These are phyloP conservation scores for Vulpes vulpes DNA, from an alignment of 2,113 vertebrate species.

Conservation along the genomic window DNA sequence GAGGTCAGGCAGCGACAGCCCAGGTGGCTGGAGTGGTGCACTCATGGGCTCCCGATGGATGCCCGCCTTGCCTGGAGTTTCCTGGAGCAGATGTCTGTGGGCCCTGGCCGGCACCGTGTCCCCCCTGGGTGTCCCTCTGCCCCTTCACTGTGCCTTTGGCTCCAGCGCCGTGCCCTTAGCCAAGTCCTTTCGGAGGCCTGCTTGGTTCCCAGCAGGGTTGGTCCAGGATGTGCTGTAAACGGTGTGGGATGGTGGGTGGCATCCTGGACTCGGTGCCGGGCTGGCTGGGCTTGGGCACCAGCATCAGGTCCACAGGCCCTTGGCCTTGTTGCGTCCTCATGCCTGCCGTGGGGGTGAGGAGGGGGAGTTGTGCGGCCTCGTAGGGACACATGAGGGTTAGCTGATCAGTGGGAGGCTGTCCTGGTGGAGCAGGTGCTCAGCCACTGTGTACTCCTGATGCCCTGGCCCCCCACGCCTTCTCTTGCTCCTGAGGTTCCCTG, in stretches of 20 bases:
- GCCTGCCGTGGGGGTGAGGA: fast-evolving
- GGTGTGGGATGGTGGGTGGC: fast-evolving
- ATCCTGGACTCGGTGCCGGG: fast-evolving
- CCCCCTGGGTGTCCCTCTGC: too few species aligned
- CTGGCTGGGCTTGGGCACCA: neutral
- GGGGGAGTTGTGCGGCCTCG: fast-evolving
- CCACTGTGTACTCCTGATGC: fast-evolving
- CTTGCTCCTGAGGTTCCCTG: neutral
- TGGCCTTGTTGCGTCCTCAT: neutral
- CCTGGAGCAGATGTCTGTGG: fast-evolving
- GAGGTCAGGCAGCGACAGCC: slow-evolving; percentile 68
- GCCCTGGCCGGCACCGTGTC: neutral
- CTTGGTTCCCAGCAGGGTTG: fast-evolving
- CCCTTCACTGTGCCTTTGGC: fast-evolving
- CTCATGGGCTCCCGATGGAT: neutral
- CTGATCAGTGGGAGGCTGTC: neutral
- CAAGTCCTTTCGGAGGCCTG: fast-evolving
- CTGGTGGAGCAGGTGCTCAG: neutral
- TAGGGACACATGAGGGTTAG: neutral
- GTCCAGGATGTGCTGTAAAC: fast-evolving
- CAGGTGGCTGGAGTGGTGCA: neutral
- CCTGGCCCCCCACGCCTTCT: neutral
- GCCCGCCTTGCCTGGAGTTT: neutral
- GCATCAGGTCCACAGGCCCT: neutral
- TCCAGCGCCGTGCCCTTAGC: fast-evolving